phyloP scores from a whole-genome alignment of 2,888 invertebrate genomes.

The Chrysolina americana region DNA sequence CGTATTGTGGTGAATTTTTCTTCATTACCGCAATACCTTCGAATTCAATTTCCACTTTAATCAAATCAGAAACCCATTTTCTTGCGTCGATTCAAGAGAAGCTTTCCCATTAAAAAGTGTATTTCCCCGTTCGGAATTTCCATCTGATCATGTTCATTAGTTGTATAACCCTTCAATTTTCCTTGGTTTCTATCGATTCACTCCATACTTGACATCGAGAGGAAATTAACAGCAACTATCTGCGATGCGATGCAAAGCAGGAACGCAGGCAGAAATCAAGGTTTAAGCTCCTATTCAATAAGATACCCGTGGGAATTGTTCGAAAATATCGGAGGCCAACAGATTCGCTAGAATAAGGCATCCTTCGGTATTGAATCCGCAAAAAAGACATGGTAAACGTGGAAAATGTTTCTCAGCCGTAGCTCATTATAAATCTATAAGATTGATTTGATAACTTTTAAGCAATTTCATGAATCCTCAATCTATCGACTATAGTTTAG shows the following conservation, averaged over 20 bases:
- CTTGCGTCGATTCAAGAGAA: background rate
- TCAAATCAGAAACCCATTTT: background rate
- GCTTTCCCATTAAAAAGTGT: background rate
- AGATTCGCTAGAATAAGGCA: background rate
- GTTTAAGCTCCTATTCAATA: background rate
- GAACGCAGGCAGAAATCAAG: background rate
- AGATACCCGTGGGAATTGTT: background rate
- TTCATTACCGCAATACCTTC: background rate
- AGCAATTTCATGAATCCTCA: no score
- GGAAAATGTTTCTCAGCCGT: no score
- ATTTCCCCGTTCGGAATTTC: background rate
- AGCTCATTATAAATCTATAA: no score
- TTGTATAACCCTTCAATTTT: slow-evolving; percentile 7
- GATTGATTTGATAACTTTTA: no score
- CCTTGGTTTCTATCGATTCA: background rate
- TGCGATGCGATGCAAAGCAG: slow-evolving; percentile 1
- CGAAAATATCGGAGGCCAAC: background rate
- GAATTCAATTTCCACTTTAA: background rate
- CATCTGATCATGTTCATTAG: slow-evolving; percentile 1
- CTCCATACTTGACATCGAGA: background rate
- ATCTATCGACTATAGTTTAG: no score
- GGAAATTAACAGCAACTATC: slow-evolving; percentile 10
- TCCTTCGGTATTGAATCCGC: background rate
- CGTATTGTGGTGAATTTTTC: background rate
- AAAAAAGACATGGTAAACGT: no score